A percentile compares a stretch with the other conserved stretches of the same genome.
phyloP scores from a whole-genome alignment of 2,113 vertebrate genomes.

The Amphiprion ocellaris region DNA sequence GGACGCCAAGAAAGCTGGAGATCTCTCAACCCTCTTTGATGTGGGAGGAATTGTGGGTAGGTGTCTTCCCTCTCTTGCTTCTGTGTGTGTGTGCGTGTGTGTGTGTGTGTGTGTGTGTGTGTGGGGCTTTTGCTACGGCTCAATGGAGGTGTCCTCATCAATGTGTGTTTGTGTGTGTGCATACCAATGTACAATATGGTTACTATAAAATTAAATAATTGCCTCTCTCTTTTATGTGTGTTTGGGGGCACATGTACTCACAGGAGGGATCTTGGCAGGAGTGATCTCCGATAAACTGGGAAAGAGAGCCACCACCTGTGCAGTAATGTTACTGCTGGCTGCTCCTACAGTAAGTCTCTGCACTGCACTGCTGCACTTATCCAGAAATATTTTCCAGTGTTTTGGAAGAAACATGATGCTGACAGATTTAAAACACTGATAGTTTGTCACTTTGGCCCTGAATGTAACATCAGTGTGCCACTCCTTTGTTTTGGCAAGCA shows the following conservation, averaged over 20 bases:
- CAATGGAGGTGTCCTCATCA: conserved; percentile 74
- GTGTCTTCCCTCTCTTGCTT: conserved; percentile 12
- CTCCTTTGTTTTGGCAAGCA: too few species aligned
- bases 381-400: not conserved
- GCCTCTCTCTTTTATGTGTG: not conserved
- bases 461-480: too few species aligned
- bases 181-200: too few species aligned
- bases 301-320: conserved; percentile 93
- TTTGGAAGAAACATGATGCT: too few species aligned
- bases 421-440: too few species aligned
- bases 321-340: conserved; percentile 91
- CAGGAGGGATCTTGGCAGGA: conserved; percentile 90
- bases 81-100: conserved; percentile 8
- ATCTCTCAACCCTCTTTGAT: conserved; percentile 95
- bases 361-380: not conserved
- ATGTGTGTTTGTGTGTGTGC: conserved; percentile 25
- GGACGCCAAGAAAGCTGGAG: conserved; percentile 89
- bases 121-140: conserved; percentile 80
- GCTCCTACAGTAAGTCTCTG: conserved; percentile 90
- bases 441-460: too few species aligned
- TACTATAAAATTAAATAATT: not conserved
- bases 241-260: not conserved
- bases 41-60: conserved; percentile 94
- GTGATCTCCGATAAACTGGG: conserved; percentile 91
- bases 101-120: not conserved